phyloP scores from a whole-genome alignment of 2,888 invertebrate genomes.

The Alsophila aescularia region DNA sequence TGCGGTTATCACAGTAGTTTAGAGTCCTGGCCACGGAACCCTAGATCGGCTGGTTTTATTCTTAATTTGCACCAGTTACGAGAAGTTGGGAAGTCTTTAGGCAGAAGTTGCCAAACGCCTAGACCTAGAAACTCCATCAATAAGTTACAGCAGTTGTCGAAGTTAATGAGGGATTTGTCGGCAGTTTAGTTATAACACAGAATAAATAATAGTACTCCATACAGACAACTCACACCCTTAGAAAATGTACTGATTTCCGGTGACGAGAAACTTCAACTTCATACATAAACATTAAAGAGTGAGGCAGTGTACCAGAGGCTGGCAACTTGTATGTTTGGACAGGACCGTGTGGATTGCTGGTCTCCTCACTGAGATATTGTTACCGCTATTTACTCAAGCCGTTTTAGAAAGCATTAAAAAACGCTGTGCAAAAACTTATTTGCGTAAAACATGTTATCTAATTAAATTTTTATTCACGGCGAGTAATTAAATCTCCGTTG shows the following conservation, averaged over 20 bases:
- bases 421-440: conserved; percentile 39
- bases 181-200: conserved; percentile 63
- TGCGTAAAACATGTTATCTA: conserved; percentile 47
- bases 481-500: conserved; percentile 61
- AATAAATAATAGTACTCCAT: too few relatives aligned
- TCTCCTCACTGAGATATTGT: conserved; percentile 40
- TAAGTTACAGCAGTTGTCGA: conserved; percentile 61
- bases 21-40: too few relatives aligned
- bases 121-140: conserved; percentile 46
- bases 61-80: too few relatives aligned
- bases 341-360: conserved; percentile 41
- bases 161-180: conserved; percentile 59
- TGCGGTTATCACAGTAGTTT: too few relatives aligned
- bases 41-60: too few relatives aligned
- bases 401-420: conserved; percentile 46
- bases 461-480: conserved; percentile 53
- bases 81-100: neutral
- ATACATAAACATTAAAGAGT: too few relatives aligned
- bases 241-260: too few relatives aligned
- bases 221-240: too few relatives aligned
- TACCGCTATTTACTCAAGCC: conserved; percentile 45
- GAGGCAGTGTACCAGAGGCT: conserved; percentile 44
- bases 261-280: too few relatives aligned
- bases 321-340: conserved; percentile 49
- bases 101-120: neutral